Base-by-base conservation (phyloP, 2,888 invertebrate genomes). In the Melieria crassipennis region DNA sequence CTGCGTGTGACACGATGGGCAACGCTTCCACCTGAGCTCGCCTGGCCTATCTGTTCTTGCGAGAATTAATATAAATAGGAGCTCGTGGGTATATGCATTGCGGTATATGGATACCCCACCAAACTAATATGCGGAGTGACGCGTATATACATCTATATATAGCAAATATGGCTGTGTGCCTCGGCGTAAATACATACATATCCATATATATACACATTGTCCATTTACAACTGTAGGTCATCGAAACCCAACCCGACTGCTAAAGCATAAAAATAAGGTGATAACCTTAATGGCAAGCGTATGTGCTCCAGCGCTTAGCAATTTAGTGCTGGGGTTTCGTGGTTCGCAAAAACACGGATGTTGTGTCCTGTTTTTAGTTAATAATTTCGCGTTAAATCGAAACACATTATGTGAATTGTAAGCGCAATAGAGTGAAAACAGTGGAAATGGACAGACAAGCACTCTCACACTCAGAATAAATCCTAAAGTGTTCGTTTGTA, bases 291-390 rank as follows among this genome's bases (percentile, higher is more conserved):
- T 58, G 58, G n/a, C 5, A 10, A 42, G 11, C 30, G 58, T n/a
- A 5, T 13, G 11, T 10, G 58, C 58, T 52, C 13, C 9, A 7
- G 52, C 9, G 52, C 52, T 4, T 52, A n/a, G 13, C 52, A n/a
- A 13, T 30, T 69, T 47, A 64, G 69, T 69, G 46, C 48, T 52
- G 50, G 47, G 48, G 57, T 46, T 43, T 69, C 56, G 58, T 46
- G 57, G 62, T 47, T 64, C 43, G 58, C 48, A 43, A 16, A 48
- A 30, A 64, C 47, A 56, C 47, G 69, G 10, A 52, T 47, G 56
- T 46, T 42, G 50, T 47, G 63, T 43, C 47, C 16, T 63, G 10
- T 30, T 30, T 30, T 30, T 30, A 30, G 30, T 30, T 30, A 30
- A 30, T 30, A 30, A 30, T 30, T 30, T 30, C 30, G 30, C 30